A percentile compares a stretch with the other conserved stretches of the same genome.
These are phyloP conservation scores for Acrocephalus scirpaceus DNA, from an alignment of 2,797 vertebrate genomes.

Conservation along the genomic window DNA sequence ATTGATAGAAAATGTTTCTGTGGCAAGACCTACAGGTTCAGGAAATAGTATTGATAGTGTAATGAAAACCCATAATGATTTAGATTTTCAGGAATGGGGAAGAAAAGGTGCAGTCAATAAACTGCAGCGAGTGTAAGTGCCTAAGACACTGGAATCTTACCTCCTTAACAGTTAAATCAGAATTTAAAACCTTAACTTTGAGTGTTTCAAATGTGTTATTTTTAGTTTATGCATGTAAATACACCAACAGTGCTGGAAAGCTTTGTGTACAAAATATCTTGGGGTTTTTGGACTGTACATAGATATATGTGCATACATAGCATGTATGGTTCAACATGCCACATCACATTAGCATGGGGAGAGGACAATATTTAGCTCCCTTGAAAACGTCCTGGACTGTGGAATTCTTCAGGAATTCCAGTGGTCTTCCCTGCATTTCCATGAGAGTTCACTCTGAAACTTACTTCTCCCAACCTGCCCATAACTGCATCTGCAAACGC, in stretches of 20 bases:
- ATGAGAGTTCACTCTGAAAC: accelerated
- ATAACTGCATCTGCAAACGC: background rate
- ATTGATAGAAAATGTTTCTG: background rate
- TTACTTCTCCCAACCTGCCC: background rate
- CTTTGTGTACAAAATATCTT: background rate
- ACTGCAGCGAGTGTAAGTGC: background rate
- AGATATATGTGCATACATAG: background rate
- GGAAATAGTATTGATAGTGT: background rate
- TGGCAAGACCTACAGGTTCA: background rate
- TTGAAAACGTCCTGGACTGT: background rate
- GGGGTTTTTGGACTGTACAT: background rate
- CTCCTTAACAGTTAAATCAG: background rate
- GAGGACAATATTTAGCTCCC: background rate
- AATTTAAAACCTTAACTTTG: background rate
- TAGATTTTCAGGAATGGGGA: background rate
- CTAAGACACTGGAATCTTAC: background rate
- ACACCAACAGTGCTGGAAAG: background rate
- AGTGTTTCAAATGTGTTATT: background rate
- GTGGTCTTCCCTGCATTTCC: background rate
- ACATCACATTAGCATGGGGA: background rate
- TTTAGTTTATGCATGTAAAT: background rate
- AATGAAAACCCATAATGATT: background rate
- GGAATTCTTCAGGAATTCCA: background rate
- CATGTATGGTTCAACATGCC: background rate
- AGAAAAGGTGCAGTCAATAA: background rate